Percentiles rank a stretch among this genome's conserved stretches.
Conservation (phyloP, 1,140 invertebrate genomes). For the Drosophila lowei region DNA sequence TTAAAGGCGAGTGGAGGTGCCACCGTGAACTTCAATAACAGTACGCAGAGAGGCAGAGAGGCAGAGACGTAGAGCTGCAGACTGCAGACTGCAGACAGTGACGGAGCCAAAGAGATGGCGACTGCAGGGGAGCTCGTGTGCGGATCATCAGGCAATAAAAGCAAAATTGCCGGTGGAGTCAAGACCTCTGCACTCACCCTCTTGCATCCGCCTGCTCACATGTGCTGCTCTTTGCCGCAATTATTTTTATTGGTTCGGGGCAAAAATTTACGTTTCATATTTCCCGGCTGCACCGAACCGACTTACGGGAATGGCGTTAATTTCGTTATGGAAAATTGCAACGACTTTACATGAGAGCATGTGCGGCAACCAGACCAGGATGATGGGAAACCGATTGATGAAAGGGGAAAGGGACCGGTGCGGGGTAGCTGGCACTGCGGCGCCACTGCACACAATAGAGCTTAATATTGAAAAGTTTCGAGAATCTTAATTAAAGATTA, state of each 20-base stretch:
- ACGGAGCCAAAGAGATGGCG: slow-evolving; percentile 11
- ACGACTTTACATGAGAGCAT: slow-evolving; percentile 57
- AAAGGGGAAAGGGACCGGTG: background rate
- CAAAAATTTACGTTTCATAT: slow-evolving; percentile 79
- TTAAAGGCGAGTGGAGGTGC: slow-evolving; percentile 28
- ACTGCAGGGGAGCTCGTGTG: slow-evolving; percentile 20
- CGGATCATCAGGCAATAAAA: slow-evolving; percentile 61
- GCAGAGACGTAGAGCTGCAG: slow-evolving; percentile 15
- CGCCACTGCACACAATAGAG: no score
- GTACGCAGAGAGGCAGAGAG: slow-evolving; percentile 8
- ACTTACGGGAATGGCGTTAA: slow-evolving; percentile 61
- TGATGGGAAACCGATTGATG: slow-evolving; percentile 13
- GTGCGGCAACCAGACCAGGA: background rate
- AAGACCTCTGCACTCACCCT: slow-evolving; percentile 15
- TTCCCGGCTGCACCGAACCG: slow-evolving; percentile 50
- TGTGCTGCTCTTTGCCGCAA: slow-evolving; percentile 63
- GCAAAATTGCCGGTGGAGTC: slow-evolving; percentile 68
- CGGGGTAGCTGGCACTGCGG: no score
- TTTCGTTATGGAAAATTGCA: slow-evolving; percentile 78
- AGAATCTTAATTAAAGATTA: no score
- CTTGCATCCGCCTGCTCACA: slow-evolving; percentile 1
- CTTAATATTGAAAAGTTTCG: no score
- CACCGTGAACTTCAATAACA: slow-evolving; percentile 26
- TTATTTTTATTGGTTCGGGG: slow-evolving; percentile 76
- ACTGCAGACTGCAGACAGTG: no score